Evolutionary conservation across 2,888 invertebrate genomes (phyloP), one percentile per base, ranked within the genome.

Genomic region (Sphaeridia pumilis): DNA sequence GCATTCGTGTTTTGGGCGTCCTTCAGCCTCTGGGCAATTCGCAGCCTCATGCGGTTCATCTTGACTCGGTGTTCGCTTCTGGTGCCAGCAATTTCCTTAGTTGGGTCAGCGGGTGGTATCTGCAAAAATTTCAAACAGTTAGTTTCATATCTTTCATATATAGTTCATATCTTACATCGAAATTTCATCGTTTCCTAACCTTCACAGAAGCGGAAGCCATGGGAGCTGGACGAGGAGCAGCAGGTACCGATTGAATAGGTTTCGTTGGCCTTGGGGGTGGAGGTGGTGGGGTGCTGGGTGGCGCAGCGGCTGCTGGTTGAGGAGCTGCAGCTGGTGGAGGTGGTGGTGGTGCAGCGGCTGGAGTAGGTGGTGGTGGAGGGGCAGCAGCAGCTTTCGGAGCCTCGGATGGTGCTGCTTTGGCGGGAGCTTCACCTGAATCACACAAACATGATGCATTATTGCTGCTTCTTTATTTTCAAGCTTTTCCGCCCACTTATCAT

Each of bases 1-100:
- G 98, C 98, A 72, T 92, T 94, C 0, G 85, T 85, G 71, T 97
- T 93, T 73, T 99, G 98, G 0, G 98, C 97, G 65, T 97, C 94
- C 75, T 99, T 99, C 66, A 99, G 76, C 46, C 98, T 79, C 65
- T 90, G 82, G 0, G 97, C 93, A 69, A 98, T 98, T 67, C 93
- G 84, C 67, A 77, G 79, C 34, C 98, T 77, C 97, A 99, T 99
- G 56, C 98, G 79, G 71, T 93, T 95, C 93, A 98, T 97, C 72
- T 98, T 98, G 1, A 97, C 94, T 64, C 93, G 81, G 68, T 92
- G 92, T 69, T 97, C 97, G 4, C 89, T 83, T 56, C 92, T 78
- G 0, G 90, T 89, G 26, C 90, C 88, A 17, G 86, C 79, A 65
- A 89, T 89, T 70, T 87, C 86, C 64, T 86, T 84, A 41, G 84